A percentile compares a stretch with the other conserved stretches of the same genome.
Conservation (phyloP, 2,888 invertebrate species). For the Crossocerus cetratus region DNA sequence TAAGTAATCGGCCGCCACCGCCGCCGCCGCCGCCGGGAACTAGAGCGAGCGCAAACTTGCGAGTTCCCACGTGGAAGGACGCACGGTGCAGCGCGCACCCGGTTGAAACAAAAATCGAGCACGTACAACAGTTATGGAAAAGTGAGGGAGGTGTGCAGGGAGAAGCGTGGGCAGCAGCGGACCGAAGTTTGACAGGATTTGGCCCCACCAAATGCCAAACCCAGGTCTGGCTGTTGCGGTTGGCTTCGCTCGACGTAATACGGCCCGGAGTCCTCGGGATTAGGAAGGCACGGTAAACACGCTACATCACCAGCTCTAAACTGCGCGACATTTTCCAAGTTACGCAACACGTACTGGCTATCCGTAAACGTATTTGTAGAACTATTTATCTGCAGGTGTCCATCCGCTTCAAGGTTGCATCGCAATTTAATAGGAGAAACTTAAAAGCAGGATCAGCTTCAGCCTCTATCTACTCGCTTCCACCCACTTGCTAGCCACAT, state of each 20-base stretch:
- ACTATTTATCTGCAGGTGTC: slow-evolving; percentile 15
- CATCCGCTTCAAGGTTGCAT: too few relatives aligned
- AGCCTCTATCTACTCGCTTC: too few relatives aligned
- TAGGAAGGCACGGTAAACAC: slow-evolving; percentile 55
- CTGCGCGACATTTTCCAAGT: slow-evolving; percentile 51
- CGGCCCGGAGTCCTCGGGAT: slow-evolving; percentile 50
- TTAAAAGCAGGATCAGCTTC: too few relatives aligned
- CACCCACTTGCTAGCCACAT: too few relatives aligned
- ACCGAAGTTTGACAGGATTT: slow-evolving; percentile 61
- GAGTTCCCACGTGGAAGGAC: not conserved
- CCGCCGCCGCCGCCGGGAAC: too few relatives aligned
- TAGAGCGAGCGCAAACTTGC: not conserved
- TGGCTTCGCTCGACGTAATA: slow-evolving; percentile 51
- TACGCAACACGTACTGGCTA: slow-evolving; percentile 16
- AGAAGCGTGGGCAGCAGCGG: slow-evolving; percentile 28
- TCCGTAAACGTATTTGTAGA: slow-evolving; percentile 34
- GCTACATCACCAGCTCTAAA: slow-evolving; percentile 44
- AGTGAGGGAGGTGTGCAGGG: slow-evolving; percentile 21
- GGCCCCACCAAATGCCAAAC: slow-evolving; percentile 54
- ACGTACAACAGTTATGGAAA: not conserved
- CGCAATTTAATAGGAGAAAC: too few relatives aligned
- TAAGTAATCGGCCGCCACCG: too few relatives aligned
- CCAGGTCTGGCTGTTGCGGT: slow-evolving; percentile 58
- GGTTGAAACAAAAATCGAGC: not conserved
- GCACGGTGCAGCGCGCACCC: not conserved